Evolutionary conservation across 2,888 invertebrate genomes (phyloP), one percentile per base, ranked within the genome.

Genomic region (Acrobasis repandana): DNA sequence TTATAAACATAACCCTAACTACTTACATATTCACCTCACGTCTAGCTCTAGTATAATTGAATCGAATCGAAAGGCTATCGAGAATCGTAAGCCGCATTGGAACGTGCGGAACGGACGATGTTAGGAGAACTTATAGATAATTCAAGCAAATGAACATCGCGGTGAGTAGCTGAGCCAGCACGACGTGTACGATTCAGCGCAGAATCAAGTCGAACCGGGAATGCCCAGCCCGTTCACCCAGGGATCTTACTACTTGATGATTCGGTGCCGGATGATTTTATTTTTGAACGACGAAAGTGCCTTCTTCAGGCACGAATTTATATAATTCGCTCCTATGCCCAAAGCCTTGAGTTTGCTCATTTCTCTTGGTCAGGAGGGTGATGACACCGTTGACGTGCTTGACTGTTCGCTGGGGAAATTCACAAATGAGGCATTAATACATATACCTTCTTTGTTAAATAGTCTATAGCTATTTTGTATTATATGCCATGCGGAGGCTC

Each of bases 171-270:
- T 67, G 66, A 69, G 63, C 34, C 61, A 56, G 66, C 63, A 63
- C 58, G 63, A 67, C 67, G 70, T 68, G 70, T 73, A 64, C 69
- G 61, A 69, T 74, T 80, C 77, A 79, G 78, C 76, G 74, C 68
- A 54, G 65, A 67, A 38, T 58, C 62, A 56, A 62, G 65, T 66
- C 67, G 65, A 63, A 66, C 74, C 76, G 74, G 14, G 38, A 3
- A 14, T 38, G 11, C 14, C 38, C 1, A 38, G 11, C 38, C n/a
- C 43, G 6, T 14, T 43, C 43, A 43, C 11, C 43, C 14, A 10
- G 14, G 11, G 43, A 3, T 43, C 4, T 43, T 14, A n/a, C 43
- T n/a, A 11, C 43, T 14, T 43, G 14, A 2, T 5, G n/a, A 11
- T 28, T 28, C 14, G 43, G 28, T 6, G 28, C 28, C 28, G 28